Percentiles rank a stretch among this genome's conserved stretches.
Conservation (phyloP, 2,888 invertebrate species). For the Aspidiotus destructor region DNA sequence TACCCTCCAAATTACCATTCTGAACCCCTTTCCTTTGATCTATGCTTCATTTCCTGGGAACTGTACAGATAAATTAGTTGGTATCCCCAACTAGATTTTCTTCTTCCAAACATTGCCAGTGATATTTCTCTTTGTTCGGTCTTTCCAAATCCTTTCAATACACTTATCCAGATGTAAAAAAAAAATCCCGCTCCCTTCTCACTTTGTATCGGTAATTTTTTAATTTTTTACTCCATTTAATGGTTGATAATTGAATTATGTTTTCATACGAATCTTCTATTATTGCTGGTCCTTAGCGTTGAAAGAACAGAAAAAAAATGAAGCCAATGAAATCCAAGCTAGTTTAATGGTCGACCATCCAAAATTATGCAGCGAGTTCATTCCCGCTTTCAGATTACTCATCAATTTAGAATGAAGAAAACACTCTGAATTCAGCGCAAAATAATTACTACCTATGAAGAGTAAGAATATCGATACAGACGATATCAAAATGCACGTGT, state of each 20-base stretch:
- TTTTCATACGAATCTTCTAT: too few species aligned
- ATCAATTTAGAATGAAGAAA: conserved; percentile 41
- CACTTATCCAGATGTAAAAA: neutral
- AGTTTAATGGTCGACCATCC: conserved; percentile 53
- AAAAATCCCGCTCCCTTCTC: too few species aligned
- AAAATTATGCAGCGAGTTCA: conserved; percentile 51
- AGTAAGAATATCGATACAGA: too few species aligned
- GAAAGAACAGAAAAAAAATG: conserved; percentile 34
- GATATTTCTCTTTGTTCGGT: too few species aligned
- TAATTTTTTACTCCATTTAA: neutral
- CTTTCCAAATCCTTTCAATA: neutral
- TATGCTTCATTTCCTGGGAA: too few species aligned
- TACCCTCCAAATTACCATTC: too few species aligned
- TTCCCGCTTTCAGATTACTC: conserved; percentile 53
- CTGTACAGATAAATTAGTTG: too few species aligned
- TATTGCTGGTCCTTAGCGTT: conserved; percentile 45
- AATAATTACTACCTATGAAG: neutral
- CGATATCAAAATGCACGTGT: too few species aligned
- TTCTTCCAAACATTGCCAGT: too few species aligned
- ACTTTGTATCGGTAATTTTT: neutral
- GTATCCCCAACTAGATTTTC: too few species aligned
- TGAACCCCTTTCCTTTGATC: too few species aligned
- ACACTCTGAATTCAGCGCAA: neutral
- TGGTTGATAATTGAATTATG: neutral
- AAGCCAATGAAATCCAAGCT: conserved; percentile 52